A percentile compares a stretch with the other conserved stretches of the same genome.
These are phyloP conservation scores for Enhydra lutris DNA, from an alignment of 2,113 vertebrate genomes.

Conservation along the genomic window DNA sequence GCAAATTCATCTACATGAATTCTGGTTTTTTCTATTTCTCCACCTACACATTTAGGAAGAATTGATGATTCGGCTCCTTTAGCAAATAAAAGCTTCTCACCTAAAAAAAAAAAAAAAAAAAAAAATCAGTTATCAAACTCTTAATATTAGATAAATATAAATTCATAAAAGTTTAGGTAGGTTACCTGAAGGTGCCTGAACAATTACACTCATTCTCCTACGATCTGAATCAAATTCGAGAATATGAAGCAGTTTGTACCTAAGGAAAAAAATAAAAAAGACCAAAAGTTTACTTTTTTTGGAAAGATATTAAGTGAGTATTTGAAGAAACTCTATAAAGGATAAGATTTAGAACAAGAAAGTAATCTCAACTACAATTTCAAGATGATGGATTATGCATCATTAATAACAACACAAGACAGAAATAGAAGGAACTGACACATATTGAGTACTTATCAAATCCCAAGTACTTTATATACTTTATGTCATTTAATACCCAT, in stretches of 20 bases:
- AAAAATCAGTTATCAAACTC: constrained; percentile 33
- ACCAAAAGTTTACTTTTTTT: constrained; percentile 27
- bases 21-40: constrained; percentile 95
- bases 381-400: not conserved
- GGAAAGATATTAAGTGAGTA: not conserved
- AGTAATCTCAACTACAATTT: constrained; percentile 11
- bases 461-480: not conserved
- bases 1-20: constrained; percentile 98
- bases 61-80: constrained; percentile 97
- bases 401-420: not conserved
- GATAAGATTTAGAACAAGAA: constrained; percentile 24
- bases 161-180: not conserved
- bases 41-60: constrained; percentile 89
- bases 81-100: constrained; percentile 92
- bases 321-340: not conserved
- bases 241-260: constrained; percentile 94
- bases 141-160: not conserved
- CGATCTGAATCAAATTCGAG: constrained; percentile 96
- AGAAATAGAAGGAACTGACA: not conserved
- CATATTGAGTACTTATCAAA: not conserved
- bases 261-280: constrained; percentile 62
- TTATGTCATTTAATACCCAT: not conserved
- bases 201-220: constrained; percentile 97
- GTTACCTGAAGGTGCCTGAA: constrained; percentile 92
- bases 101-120: constrained; percentile 77